phyloP scores from a whole-genome alignment of 2,888 invertebrate genomes.

The Apamea epomidion region DNA sequence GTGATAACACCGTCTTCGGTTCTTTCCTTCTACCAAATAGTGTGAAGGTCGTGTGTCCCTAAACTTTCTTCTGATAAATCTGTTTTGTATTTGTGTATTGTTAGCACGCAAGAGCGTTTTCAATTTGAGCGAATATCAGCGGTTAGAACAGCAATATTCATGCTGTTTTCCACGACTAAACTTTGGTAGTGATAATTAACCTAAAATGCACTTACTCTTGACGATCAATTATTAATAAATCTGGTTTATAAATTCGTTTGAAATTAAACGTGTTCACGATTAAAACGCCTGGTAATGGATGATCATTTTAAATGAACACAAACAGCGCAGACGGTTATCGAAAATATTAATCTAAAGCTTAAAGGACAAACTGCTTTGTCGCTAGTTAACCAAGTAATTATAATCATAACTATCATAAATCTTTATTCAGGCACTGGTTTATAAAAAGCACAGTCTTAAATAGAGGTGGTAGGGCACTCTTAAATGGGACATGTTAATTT shows the following conservation, averaged over 20 bases:
- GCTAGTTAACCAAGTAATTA: background rate
- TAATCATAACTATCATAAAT: background rate
- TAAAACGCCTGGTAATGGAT: background rate
- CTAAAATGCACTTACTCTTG: background rate
- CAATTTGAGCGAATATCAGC: background rate
- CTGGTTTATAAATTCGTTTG: background rate
- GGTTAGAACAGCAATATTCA: background rate
- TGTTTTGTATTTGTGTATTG: conserved; percentile 22
- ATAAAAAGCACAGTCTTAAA: background rate
- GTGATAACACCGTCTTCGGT: no score
- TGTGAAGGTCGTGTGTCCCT: conserved; percentile 1
- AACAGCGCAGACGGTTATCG: background rate
- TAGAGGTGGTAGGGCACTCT: background rate
- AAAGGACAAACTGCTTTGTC: background rate
- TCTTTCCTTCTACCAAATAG: background rate
- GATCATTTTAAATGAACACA: background rate
- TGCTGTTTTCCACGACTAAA: background rate
- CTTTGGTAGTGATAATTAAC: background rate
- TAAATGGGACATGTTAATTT: background rate
- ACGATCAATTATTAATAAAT: background rate
- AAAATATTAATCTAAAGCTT: background rate
- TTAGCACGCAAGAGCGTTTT: conserved; percentile 20
- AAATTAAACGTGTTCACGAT: background rate
- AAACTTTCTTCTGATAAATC: conserved; percentile 23
- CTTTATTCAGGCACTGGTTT: no score